Conservation (phyloP, 2,888 invertebrate genomes). For the Hartigia nigra region DNA sequence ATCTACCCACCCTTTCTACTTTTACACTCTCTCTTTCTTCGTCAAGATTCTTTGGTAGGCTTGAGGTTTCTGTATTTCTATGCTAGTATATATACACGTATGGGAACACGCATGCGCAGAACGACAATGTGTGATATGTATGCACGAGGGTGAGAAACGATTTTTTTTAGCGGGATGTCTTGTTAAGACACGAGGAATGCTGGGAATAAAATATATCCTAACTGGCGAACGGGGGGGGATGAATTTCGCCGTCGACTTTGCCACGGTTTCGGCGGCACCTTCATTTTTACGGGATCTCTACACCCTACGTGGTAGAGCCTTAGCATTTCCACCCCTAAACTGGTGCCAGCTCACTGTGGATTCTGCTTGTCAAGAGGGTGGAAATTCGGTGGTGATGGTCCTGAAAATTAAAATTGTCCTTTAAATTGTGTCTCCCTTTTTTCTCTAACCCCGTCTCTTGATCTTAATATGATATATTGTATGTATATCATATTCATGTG, state of each 20-base stretch:
- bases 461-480: neutral
- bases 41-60: too few species aligned
- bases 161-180: constrained; percentile 6
- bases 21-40: neutral
- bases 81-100: neutral
- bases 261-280: neutral
- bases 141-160: neutral
- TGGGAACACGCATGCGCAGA: neutral
- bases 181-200: constrained; percentile 6
- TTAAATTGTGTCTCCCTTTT: neutral
- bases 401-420: neutral
- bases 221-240: neutral
- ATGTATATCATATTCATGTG: neutral
- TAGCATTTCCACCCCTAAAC: neutral
- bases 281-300: neutral
- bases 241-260: neutral
- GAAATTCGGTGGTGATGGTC: neutral
- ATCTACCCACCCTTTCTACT: neutral
- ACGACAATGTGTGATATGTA: neutral
- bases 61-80: neutral
- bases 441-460: neutral
- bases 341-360: neutral
- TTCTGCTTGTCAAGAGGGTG: neutral
- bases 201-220: constrained; percentile 4
- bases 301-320: neutral